Evolutionary conservation across 2,797 vertebrate genomes (phyloP), one percentile per base, ranked within the genome.

Genomic region (Syngnathus acus): DNA sequence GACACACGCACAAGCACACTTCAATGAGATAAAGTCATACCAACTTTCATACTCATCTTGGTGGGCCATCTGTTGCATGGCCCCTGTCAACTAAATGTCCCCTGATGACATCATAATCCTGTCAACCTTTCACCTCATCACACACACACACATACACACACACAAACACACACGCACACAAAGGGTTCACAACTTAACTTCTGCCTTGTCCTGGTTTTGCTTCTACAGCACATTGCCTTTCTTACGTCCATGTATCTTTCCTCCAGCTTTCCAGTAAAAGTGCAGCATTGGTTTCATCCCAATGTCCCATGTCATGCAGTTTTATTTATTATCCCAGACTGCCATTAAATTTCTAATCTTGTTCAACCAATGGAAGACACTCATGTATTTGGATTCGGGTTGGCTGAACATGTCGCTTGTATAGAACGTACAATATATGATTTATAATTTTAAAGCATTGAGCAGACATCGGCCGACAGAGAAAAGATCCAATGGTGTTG

Each of bases 41-140:
- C 47, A 64, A 68, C 71, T 42, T 65, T 68, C 63, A 70, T 51
- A 69, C 66, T 57, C 68, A 63, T 69, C 68, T 54, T 67, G 60
- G 26, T 0, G 37, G 48, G 70, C 86, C 87, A 89, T 89, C 87
- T 89, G 86, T 84, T 85, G 80, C 65, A 1, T 66, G 70, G 72
- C 80, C 83, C 77, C 77, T 81, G 86, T 89, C 87, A 86, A 67
- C 78, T 84, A 77, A 80, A 82, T 86, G 83, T 84, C 87, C 77
- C 65, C 78, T 70, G 77, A 82, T 84, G 83, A 84, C 83, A 86
- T 86, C 82, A 85, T 83, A 67, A 70, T 71, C 80, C 68, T 74
- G 78, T 84, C 85, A 83, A 85, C 86, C 86, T 85, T 87, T 85
- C 75, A 66, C 74, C 81, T 81, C 17, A 21, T 71, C 71, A 42